Percentiles rank a stretch among this genome's conserved stretches.
phyloP scores from a whole-genome alignment of 2,888 invertebrate species.

The Pelosia muscerda region DNA sequence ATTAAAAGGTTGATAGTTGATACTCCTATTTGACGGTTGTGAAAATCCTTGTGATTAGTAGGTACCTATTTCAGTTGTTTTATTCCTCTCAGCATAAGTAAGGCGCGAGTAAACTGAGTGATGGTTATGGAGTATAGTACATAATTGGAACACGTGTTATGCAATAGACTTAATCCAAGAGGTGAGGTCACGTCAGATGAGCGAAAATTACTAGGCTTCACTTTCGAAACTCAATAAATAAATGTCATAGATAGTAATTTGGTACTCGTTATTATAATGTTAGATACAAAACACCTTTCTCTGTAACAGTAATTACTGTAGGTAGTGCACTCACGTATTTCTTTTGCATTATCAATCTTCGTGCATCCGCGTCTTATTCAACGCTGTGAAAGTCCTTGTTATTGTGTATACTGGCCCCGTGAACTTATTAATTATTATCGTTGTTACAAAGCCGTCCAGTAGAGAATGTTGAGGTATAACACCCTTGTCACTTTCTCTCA shows the following conservation, averaged over 20 bases:
- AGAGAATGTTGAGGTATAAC: slow-evolving; percentile 34
- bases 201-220: slow-evolving; percentile 70
- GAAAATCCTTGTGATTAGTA: not conserved
- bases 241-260: slow-evolving; percentile 80
- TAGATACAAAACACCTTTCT: slow-evolving; percentile 74
- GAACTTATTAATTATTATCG: slow-evolving; percentile 67
- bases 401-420: slow-evolving; percentile 60
- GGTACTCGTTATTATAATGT: slow-evolving; percentile 72
- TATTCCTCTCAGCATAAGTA: not conserved
- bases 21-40: too few species aligned
- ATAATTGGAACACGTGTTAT: slow-evolving; percentile 20
- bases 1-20: too few species aligned
- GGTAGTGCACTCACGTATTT: slow-evolving; percentile 71
- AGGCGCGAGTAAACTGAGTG: too few species aligned
- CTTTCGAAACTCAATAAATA: slow-evolving; percentile 76
- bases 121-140: not conserved
- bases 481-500: slow-evolving; percentile 46
- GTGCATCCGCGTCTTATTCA: slow-evolving; percentile 67
- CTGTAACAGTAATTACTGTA: slow-evolving; percentile 73
- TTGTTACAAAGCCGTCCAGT: slow-evolving; percentile 53
- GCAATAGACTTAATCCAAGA: slow-evolving; percentile 56
- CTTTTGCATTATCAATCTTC: slow-evolving; percentile 72
- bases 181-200: slow-evolving; percentile 67
- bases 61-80: not conserved
- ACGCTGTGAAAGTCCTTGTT: slow-evolving; percentile 75